Evolutionary conservation across 2,113 vertebrate genomes (phyloP), one percentile per base, ranked within the genome.

Genomic region (Sceloporus tristichus): DNA sequence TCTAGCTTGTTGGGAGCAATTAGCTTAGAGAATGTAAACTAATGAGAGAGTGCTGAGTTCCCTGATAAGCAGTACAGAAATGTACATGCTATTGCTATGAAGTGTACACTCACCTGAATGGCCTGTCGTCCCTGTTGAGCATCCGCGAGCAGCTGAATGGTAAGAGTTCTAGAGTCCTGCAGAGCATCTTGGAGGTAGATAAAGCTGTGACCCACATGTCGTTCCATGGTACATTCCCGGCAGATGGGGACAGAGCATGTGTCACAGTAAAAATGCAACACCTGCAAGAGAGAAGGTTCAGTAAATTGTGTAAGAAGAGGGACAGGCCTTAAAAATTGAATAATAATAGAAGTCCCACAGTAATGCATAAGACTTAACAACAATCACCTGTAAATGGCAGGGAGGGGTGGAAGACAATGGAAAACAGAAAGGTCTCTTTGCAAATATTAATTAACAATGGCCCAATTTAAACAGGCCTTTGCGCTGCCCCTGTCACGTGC

Each of bases 91-190:
- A 48, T 7, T 8, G 6, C 3, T 25, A 9, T 27, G 11, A n/a
- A 10, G 27, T 54, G 62, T 25, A 48, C 38, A 92, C 95, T 94
- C 94, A 99, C 99, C 98, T 99, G 99, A 92, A 99, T 98, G 1
- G 99, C 98, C 92, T 99, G 98, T 87, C 99, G 97, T 86, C 99
- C 99, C 95, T 99, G 99, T 95, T 99, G 98, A 65, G 98, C 98
- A 10, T 99, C 99, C 0, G 98, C 97, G 92, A 99, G 95, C 88
- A 99, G 98, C 95, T 99, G 99, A 94, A 99, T 98, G 90, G 99
- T 99, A 87, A 99, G 97, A 13, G 98, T 96, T 92, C 98, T 96
- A 29, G 98, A 99, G 93, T 99, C 99, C 94, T 99, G 99, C 23
- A 99, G 97, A 16, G 98, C 98, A 0, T 99, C 98, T 95, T 99